Percentiles rank a stretch among this genome's conserved stretches.
These are phyloP conservation scores for Holocentrus rufus DNA, from an alignment of 2,797 vertebrate genomes.

Conservation along the genomic window DNA sequence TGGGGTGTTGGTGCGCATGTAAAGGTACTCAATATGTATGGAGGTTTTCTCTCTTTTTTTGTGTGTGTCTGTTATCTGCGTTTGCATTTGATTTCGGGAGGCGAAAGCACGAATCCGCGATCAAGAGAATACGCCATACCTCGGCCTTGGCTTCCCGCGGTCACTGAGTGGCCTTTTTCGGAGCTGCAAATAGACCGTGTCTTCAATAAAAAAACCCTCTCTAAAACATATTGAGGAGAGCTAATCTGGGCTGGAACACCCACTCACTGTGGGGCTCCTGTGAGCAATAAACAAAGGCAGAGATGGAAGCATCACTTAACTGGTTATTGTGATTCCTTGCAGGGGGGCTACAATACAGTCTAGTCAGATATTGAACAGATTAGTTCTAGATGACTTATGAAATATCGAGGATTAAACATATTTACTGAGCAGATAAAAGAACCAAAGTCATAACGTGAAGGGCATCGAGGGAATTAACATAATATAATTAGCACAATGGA, in stretches of 20 bases:
- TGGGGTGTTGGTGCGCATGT: too few species aligned
- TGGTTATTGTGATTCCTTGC: conserved; percentile 16
- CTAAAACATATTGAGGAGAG: conserved; percentile 39
- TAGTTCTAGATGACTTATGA: background rate
- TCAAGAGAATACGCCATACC: conserved; percentile 30
- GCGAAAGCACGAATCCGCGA: conserved; percentile 17
- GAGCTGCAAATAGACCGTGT: conserved; percentile 35
- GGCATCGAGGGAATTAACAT: too few species aligned
- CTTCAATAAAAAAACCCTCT: conserved; percentile 48
- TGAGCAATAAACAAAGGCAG: conserved; percentile 51
- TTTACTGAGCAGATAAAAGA: background rate
- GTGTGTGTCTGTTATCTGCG: too few species aligned
- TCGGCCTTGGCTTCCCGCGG: conserved; percentile 19
- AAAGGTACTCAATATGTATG: too few species aligned
- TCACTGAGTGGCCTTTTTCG: conserved; percentile 27
- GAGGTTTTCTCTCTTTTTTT: too few species aligned
- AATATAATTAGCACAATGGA: too few species aligned
- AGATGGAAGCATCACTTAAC: conserved; percentile 47
- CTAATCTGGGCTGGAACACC: conserved; percentile 35
- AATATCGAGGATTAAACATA: background rate
- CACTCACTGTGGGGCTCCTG: conserved; percentile 32
- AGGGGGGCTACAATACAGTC: conserved; percentile 5
- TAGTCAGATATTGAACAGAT: conserved; percentile 17
- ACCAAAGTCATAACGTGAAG: background rate
- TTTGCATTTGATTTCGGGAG: background rate